Base-by-base conservation (phyloP, 30 jellyfish, hydroid and myxozoan genomes). In the Pseudorhiza aurosa region DNA sequence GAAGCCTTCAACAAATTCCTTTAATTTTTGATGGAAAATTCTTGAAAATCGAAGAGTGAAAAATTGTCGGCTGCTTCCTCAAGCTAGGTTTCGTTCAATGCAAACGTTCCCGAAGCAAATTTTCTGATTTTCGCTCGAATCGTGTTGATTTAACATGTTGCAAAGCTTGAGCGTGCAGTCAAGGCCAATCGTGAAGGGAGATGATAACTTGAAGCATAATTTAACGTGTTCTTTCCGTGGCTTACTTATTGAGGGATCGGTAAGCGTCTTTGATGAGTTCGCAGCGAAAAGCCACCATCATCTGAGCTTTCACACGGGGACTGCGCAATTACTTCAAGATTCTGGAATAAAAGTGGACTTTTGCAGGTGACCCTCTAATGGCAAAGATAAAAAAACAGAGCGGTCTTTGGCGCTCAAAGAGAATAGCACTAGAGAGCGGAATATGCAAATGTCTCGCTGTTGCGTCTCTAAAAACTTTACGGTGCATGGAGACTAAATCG, bases 401-500 rank as follows among this genome's bases (percentile, higher is more conserved):
- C 83, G 83, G 83, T 22, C 29, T 42, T 12, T n/a, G 36, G 21
- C 21, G 11, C 56, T 8, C 83, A 70, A 70, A 70, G 83, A 70
- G 83, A 70, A 70, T 70, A 45, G 42, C 57, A 24, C 68, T 26
- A 47, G 17, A 46, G 39, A 24, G 56, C 43, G 39, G 53, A 44
- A 70, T 46, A 70, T 70, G 58, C 83, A 42, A 70, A 70, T 47
- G 19, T 22, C 40, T 50, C 46, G 22, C 83, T 70, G 83, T 70
- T 45, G 18, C 58, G 11, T 64, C 8, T 36, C 19, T 53, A 8
- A 53, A 17, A 53, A 17, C 37, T 53, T 22, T 2, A 4, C n/a
- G 4, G 19, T 36, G 7, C 10, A 53, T 22, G 22, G 67, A 15
- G 67, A 53, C 2, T 14, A 15, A 18, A 18, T 53, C 67, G 37